A percentile compares a stretch with the other conserved stretches of the same genome.
Conservation (phyloP, 2,797 vertebrate genomes). For the Trichosurus vulpecula region DNA sequence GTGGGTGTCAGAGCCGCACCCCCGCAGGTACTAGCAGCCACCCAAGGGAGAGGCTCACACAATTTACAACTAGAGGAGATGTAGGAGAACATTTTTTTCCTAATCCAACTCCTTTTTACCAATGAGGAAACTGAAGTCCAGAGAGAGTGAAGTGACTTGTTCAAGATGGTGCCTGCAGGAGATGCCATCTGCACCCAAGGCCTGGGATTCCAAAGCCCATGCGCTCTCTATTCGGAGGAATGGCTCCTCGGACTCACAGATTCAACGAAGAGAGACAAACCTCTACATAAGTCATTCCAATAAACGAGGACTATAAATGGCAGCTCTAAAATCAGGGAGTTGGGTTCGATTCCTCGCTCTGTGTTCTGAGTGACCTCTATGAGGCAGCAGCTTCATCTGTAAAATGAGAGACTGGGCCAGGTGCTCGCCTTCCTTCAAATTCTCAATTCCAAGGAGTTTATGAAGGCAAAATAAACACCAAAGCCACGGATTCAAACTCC, state of each 20-base stretch:
- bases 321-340: not conserved
- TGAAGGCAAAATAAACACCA: not conserved
- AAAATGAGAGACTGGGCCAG: not conserved
- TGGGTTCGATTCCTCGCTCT: not conserved
- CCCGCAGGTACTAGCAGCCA: not conserved
- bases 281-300: not conserved
- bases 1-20: accelerated
- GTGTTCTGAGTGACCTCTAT: not conserved
- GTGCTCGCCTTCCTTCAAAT: not conserved
- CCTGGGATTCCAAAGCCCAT: no score
- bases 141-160: not conserved
- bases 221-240: no score
- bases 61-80: not conserved
- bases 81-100: not conserved
- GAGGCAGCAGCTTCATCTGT: not conserved
- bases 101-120: not conserved
- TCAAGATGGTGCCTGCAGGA: not conserved
- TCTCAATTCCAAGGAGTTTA: not conserved
- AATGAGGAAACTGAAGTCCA: not conserved
- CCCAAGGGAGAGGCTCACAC: not conserved
- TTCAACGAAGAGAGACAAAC: not conserved
- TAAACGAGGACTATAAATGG: not conserved
- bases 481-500: not conserved
- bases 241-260: not conserved
- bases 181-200: not conserved